These are phyloP conservation scores for Ormia ochracea DNA, from an alignment of 2,888 invertebrate genomes.

Conservation along the genomic window DNA sequence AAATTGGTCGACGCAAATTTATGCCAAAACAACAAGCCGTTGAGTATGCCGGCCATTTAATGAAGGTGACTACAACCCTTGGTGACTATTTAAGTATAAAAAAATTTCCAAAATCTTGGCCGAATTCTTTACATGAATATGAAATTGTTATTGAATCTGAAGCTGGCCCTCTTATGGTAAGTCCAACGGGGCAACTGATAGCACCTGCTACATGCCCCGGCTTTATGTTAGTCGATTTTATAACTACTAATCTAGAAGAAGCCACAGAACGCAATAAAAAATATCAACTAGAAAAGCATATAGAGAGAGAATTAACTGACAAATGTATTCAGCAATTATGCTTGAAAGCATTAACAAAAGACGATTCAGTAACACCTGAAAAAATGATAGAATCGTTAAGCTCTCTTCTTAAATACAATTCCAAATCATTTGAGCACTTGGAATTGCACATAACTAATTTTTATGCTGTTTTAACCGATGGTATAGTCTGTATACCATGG, in stretches of 20 bases:
- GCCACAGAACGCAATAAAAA: slow-evolving; percentile 80
- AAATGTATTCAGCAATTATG: slow-evolving; percentile 83
- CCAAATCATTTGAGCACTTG: slow-evolving; percentile 80
- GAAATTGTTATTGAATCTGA: slow-evolving; percentile 81
- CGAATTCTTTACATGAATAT: slow-evolving; percentile 83
- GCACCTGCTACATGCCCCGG: slow-evolving; percentile 95
- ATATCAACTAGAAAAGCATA: slow-evolving; percentile 85
- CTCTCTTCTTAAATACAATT: slow-evolving; percentile 79
- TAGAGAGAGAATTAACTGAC: slow-evolving; percentile 85
- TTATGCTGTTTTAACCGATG: slow-evolving; percentile 93
- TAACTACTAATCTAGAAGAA: slow-evolving; percentile 85
- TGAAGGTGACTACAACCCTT: slow-evolving; percentile 89
- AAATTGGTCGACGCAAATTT: slow-evolving; percentile 91
- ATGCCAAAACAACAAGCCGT: slow-evolving; percentile 93
- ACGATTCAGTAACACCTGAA: slow-evolving; percentile 92
- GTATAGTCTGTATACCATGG: slow-evolving; percentile 95
- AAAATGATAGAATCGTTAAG: slow-evolving; percentile 92
- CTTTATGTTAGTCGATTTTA: slow-evolving; percentile 88
- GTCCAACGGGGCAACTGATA: slow-evolving; percentile 94
- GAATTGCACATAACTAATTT: slow-evolving; percentile 91
- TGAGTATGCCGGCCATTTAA: slow-evolving; percentile 89
- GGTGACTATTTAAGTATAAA: slow-evolving; percentile 84
- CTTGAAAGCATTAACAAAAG: slow-evolving; percentile 87
- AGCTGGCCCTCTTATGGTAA: slow-evolving; percentile 94
- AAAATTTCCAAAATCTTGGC: slow-evolving; percentile 85